A percentile compares a stretch with the other conserved stretches of the same genome.
These are phyloP conservation scores for Nicator chloris DNA, from an alignment of 2,113 vertebrate genomes.

Conservation along the genomic window DNA sequence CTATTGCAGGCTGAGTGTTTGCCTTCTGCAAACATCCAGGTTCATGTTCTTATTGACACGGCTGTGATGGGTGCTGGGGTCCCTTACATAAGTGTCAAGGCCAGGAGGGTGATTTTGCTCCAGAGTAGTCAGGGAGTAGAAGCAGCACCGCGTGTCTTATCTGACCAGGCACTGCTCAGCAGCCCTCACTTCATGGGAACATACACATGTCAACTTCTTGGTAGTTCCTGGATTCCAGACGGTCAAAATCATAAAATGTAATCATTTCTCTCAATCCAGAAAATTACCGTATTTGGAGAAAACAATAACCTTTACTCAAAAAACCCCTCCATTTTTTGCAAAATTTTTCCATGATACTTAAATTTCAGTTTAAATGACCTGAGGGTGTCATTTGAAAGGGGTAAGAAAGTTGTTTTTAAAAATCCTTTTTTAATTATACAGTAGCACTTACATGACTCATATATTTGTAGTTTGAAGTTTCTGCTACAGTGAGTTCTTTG, in stretches of 20 bases:
- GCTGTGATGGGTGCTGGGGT: neutral
- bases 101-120: neutral
- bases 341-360: neutral
- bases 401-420: neutral
- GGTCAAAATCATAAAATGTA: neutral
- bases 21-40: slow-evolving; percentile 5
- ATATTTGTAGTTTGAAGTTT: neutral
- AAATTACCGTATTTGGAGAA: neutral
- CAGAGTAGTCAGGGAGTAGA: rapidly evolving
- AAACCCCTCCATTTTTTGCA: neutral
- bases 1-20: neutral
- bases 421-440: neutral
- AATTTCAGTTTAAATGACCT: neutral
- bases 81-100: neutral
- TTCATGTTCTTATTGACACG: neutral
- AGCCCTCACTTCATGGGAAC: neutral
- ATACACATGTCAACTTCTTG: neutral
- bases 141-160: neutral
- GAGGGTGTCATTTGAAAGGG: neutral
- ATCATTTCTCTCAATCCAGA: neutral
- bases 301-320: neutral
- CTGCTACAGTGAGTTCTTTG: neutral
- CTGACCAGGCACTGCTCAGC: neutral
- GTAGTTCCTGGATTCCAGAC: neutral
- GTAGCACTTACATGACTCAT: neutral